phyloP scores from a whole-genome alignment of 2,888 invertebrate genomes.

The Acanthoscelides obtectus region DNA sequence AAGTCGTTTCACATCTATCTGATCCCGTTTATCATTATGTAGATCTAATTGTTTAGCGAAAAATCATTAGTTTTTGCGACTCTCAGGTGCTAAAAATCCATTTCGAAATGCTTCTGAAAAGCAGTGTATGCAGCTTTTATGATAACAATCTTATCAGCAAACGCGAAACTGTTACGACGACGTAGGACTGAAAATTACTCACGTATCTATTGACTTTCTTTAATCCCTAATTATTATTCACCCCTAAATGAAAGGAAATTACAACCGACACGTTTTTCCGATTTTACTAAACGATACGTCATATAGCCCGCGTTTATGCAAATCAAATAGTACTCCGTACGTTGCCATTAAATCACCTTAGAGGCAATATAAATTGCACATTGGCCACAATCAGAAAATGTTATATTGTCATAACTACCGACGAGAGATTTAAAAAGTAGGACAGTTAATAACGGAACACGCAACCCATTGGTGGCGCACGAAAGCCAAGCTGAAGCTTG shows the following conservation, averaged over 20 bases:
- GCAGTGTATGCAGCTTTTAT: no score
- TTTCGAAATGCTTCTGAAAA: no score
- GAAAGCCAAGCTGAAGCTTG: neutral
- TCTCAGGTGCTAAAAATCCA: no score
- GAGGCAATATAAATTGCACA: slow-evolving; percentile 18
- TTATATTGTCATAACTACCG: slow-evolving; percentile 16
- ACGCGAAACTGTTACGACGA: neutral
- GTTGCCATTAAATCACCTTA: neutral
- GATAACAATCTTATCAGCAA: neutral
- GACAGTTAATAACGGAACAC: slow-evolving; percentile 9
- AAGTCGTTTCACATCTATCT: no score
- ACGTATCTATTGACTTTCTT: neutral
- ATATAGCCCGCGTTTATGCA: neutral
- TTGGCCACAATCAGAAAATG: slow-evolving; percentile 9
- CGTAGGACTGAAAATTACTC: neutral
- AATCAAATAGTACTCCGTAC: neutral
- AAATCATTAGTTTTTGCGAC: no score
- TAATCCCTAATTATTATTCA: neutral
- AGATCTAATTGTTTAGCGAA: no score
- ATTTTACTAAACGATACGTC: neutral
- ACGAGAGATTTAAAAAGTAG: slow-evolving; percentile 12
- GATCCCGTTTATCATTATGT: no score
- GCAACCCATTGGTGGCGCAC: slow-evolving; percentile 11
- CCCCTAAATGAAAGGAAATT: neutral
- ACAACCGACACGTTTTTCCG: neutral